phyloP scores from a whole-genome alignment of 2,888 invertebrate genomes.

The Nomada ruficornis region DNA sequence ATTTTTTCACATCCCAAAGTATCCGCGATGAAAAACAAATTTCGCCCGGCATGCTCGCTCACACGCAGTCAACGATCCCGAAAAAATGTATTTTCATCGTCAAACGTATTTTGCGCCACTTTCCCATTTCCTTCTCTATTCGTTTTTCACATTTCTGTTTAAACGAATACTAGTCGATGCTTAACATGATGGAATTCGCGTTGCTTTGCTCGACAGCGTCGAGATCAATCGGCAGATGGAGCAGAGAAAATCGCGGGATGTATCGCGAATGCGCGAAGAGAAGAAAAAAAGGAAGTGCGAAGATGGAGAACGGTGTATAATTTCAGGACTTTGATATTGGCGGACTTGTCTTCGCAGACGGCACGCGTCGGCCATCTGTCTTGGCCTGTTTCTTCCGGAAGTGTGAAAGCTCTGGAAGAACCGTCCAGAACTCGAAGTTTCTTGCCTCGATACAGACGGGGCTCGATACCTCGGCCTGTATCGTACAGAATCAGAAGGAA shows the following conservation, averaged over 20 bases:
- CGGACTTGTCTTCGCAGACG: constrained; percentile 67
- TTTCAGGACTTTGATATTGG: constrained; percentile 62
- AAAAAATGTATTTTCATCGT: not conserved
- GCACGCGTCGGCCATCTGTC: constrained; percentile 73
- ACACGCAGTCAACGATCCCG: constrained; percentile 2
- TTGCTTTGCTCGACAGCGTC: not conserved
- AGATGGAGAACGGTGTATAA: constrained; percentile 3
- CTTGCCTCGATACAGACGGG: constrained; percentile 42
- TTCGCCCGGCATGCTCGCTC: not conserved
- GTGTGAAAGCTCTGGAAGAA: constrained; percentile 46
- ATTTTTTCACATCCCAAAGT: constrained; percentile 21
- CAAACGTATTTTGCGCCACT: not conserved
- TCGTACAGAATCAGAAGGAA: constrained; percentile 22
- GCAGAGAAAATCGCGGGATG: not conserved
- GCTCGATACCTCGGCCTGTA: constrained; percentile 45
- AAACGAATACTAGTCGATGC: not conserved
- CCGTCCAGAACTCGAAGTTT: constrained; percentile 18
- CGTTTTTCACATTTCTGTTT: not conserved
- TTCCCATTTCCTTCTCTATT: not conserved
- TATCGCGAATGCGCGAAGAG: not conserved
- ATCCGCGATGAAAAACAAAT: not conserved
- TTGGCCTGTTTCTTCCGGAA: constrained; percentile 47
- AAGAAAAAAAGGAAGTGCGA: not conserved
- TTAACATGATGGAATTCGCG: not conserved
- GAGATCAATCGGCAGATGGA: not conserved